Evolutionary conservation across 2,888 invertebrate species (phyloP).

Genomic region (Elysia crispata): DNA sequence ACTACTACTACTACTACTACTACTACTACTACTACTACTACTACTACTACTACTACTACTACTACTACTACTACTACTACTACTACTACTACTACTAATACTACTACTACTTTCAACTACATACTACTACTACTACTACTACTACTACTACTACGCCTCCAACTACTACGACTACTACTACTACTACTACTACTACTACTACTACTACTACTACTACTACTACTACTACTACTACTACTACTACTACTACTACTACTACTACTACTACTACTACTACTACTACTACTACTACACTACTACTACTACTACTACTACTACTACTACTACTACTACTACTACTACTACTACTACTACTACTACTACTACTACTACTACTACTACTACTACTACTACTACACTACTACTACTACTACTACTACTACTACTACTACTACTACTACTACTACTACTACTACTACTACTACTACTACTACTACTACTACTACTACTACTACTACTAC

Average conservation of each 20-base stretch:
- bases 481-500: too few species aligned
- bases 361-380: slow-evolving; percentile 35
- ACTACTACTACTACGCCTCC: too few species aligned
- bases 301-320: too few species aligned
- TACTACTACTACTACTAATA: too few species aligned
- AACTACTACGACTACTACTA: too few species aligned
- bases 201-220: not conserved
- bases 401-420: slow-evolving; percentile 26
- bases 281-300: too few species aligned
- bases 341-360: slow-evolving; percentile 28
- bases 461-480: slow-evolving; percentile 30
- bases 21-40: slow-evolving; percentile 39
- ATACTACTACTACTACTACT: too few species aligned
- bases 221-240: slow-evolving; percentile 26
- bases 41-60: slow-evolving; percentile 38
- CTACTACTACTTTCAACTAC: too few species aligned
- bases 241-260: slow-evolving; percentile 21
- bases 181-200: not conserved
- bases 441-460: slow-evolving; percentile 5
- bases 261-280: slow-evolving; percentile 31
- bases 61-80: slow-evolving; percentile 39
- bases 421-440: slow-evolving; percentile 26
- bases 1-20: slow-evolving; percentile 39
- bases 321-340: slow-evolving; percentile 24
- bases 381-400: too few species aligned